Conservation (phyloP, 1,140 invertebrate species). For the Nixonia krombeini region DNA sequence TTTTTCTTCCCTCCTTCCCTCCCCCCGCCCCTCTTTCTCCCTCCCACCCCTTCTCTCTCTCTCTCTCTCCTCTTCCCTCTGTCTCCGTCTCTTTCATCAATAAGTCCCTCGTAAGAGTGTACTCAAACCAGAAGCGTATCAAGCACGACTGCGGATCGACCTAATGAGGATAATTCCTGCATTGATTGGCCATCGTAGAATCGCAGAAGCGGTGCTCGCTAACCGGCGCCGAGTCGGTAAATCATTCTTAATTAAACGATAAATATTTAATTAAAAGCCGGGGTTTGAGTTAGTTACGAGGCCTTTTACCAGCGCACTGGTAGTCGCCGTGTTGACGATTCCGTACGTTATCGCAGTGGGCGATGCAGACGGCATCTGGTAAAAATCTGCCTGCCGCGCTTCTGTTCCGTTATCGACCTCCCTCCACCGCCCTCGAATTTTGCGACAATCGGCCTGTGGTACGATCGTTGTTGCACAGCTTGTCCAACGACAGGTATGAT, state of each 20-base stretch:
- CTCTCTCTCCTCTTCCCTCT: not conserved
- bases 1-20: not conserved
- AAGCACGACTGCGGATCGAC: slow-evolving; percentile 53
- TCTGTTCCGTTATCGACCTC: not conserved
- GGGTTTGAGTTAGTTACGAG: slow-evolving; percentile 65
- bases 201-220: slow-evolving; percentile 46
- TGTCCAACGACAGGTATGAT: no score
- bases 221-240: slow-evolving; percentile 50
- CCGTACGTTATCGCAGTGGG: slow-evolving; percentile 56
- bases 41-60: not conserved
- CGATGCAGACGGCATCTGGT: slow-evolving; percentile 56
- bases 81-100: slow-evolving; percentile 7
- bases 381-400: slow-evolving; percentile 46
- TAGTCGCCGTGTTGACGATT: slow-evolving; percentile 10
- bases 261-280: slow-evolving; percentile 64
- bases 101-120: slow-evolving; percentile 17
- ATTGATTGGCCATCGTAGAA: slow-evolving; percentile 62
- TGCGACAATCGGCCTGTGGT: no score
- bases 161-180: slow-evolving; percentile 71
- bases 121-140: slow-evolving; percentile 25
- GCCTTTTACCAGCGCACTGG: slow-evolving; percentile 47
- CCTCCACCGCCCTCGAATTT: no score
- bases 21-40: slow-evolving; percentile 5
- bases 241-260: slow-evolving; percentile 70
- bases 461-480: no score